A percentile compares a stretch with the other conserved stretches of the same genome.
phyloP scores from a whole-genome alignment of 1,140 invertebrate genomes.

The Globodera ellingtonae region DNA sequence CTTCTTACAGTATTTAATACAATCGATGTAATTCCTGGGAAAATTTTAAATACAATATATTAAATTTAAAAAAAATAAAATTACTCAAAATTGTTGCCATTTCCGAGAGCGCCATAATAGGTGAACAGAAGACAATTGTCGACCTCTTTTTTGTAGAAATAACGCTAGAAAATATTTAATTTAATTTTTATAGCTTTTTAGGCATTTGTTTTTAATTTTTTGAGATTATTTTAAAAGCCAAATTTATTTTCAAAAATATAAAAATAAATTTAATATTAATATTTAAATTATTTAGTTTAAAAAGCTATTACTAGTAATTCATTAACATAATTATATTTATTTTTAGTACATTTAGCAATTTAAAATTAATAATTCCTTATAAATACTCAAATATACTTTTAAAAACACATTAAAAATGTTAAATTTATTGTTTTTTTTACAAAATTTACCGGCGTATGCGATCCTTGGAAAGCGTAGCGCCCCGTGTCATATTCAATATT shows the following conservation, averaged over 20 bases:
- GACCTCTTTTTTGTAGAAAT: constrained; percentile 56
- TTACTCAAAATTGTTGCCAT: constrained; percentile 61
- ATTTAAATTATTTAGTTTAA: no score
- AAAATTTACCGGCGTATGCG: constrained; percentile 59
- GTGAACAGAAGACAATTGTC: constrained; percentile 64
- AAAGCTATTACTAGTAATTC: no score
- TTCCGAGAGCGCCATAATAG: constrained; percentile 61
- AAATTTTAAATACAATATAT: background rate
- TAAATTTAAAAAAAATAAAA: background rate
- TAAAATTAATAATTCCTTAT: no score
- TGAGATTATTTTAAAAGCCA: no score
- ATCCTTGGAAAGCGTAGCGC: constrained; percentile 49
- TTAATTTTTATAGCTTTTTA: background rate
- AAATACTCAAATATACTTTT: no score
- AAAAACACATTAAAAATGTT: no score
- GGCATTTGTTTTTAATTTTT: no score
- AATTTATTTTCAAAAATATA: no score
- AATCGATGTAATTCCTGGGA: constrained; percentile 57
- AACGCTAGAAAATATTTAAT: constrained; percentile 28
- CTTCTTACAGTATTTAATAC: constrained; percentile 73
- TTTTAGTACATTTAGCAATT: no score
- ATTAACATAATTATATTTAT: no score
- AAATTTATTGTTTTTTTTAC: background rate
- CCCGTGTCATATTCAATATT: constrained; percentile 61
- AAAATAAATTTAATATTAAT: no score